These are phyloP conservation scores for Synanthedon myopaeformis DNA, from an alignment of 2,888 invertebrate genomes.

Conservation along the genomic window DNA sequence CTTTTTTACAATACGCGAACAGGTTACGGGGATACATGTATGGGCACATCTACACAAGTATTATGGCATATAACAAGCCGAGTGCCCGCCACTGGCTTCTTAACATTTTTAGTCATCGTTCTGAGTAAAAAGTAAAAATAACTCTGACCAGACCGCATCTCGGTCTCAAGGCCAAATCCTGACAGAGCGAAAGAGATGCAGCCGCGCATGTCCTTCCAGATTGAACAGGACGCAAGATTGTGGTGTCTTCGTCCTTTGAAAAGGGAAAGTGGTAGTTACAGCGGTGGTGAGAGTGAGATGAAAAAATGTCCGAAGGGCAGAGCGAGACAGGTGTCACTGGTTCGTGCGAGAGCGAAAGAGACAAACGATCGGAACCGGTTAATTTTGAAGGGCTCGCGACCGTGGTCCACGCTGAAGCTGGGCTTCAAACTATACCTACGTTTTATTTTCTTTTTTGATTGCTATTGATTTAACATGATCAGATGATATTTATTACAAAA, in stretches of 20 bases:
- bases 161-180: conserved; percentile 66
- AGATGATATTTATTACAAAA: background rate
- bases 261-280: conserved; percentile 66
- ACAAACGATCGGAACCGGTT: conserved; percentile 51
- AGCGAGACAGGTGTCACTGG: conserved; percentile 26
- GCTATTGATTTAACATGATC: conserved; percentile 42
- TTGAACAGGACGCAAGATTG: conserved; percentile 21
- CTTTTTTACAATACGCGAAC: background rate
- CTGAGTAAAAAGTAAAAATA: conserved; percentile 67
- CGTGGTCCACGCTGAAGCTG: conserved; percentile 49
- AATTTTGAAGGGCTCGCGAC: conserved; percentile 63
- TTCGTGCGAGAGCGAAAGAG: conserved; percentile 18
- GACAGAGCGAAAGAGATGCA: conserved; percentile 29
- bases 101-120: conserved; percentile 66
- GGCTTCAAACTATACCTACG: conserved; percentile 15
- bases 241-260: conserved; percentile 67
- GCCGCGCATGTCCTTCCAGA: conserved; percentile 9
- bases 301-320: conserved; percentile 59
- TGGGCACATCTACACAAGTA: background rate
- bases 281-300: conserved; percentile 64
- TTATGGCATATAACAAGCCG: conserved; percentile 13
- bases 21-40: background rate
- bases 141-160: conserved; percentile 55
- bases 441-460: conserved; percentile 47
- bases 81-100: conserved; percentile 34